Evolutionary conservation across 30 jellyfish, hydroid and myxozoan species (phyloP), one percentile per base, ranked within the genome.

Genomic region (Rhopilema esculentum): DNA sequence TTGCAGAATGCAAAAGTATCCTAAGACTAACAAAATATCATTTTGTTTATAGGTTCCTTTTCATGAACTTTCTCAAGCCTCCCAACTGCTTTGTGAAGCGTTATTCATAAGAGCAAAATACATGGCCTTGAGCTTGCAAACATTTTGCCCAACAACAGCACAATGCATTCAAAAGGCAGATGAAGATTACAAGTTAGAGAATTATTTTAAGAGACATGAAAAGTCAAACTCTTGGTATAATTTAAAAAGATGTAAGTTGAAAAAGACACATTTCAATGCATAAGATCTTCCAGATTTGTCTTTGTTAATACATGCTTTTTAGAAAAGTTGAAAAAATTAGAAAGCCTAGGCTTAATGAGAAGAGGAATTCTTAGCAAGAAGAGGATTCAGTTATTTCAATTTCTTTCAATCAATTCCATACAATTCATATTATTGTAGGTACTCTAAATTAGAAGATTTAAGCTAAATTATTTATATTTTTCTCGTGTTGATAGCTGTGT

Each of bases 31-130:
- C n/a, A n/a, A 27, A 1, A 49, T 12, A n/a, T 69, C 4, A 22
- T 18, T 73, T 0, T 1, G 17, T 75, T 78, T 25, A 19, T 74
- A 95, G 99, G 97, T 95, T 4, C 99, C 99, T n/a, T 67, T 67
- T 48, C 97, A 90, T 80, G 99, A 95, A 66, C 83, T 95, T 15
- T 68, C 75, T 49, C 99, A 95, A 82, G 97, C 99, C 9, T 97
- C 96, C 16, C 96, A 95, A 53, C 95, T 95, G 64, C 53, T 95
- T 15, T 95, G 99, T 86, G 99, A 95, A 87, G 99, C 99, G 28
- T 82, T 95, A 69, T 91, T 83, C 86, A 90, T 95, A 79, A 94
- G 99, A 51, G 97, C 99, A 49, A 95, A 95, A 70, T 95, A 95
- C 85, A 95, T 95, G 99, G 97, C 97, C 17, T 65, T 95, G 76